Percentiles rank a stretch among this genome's conserved stretches.
Evolutionary conservation across 2,797 vertebrate species (phyloP).

Genomic region (Acridotheres tristis): DNA sequence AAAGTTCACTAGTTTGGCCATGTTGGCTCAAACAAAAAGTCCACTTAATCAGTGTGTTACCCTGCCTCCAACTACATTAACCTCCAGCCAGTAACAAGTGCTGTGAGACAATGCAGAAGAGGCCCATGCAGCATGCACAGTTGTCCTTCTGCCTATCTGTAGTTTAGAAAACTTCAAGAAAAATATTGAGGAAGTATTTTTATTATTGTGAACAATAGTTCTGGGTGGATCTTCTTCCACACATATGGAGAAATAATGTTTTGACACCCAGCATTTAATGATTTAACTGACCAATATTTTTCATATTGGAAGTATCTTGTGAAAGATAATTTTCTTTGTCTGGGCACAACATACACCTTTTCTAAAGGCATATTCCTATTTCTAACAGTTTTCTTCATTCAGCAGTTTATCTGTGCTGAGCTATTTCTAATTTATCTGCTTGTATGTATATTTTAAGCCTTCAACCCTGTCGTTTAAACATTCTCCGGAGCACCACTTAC

Average conservation of each 20-base stretch:
- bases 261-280: neutral
- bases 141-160: neutral
- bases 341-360: neutral
- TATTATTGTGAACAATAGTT: neutral
- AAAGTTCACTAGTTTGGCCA: neutral
- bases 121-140: neutral
- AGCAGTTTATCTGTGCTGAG: neutral
- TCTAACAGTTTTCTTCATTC: neutral
- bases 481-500: neutral
- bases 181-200: neutral
- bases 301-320: neutral
- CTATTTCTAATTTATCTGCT: neutral
- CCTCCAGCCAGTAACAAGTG: neutral
- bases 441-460: neutral
- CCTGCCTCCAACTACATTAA: neutral
- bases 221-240: neutral
- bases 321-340: neutral
- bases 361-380: neutral
- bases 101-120: neutral
- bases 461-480: neutral
- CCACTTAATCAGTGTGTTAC: neutral
- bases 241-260: neutral
- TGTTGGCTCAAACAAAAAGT: neutral
- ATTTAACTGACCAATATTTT: neutral
- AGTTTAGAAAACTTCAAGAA: neutral